Evolutionary conservation across 2,888 invertebrate genomes (phyloP), one percentile per base, ranked within the genome.

Genomic region (Pachycephus smyrnensis): DNA sequence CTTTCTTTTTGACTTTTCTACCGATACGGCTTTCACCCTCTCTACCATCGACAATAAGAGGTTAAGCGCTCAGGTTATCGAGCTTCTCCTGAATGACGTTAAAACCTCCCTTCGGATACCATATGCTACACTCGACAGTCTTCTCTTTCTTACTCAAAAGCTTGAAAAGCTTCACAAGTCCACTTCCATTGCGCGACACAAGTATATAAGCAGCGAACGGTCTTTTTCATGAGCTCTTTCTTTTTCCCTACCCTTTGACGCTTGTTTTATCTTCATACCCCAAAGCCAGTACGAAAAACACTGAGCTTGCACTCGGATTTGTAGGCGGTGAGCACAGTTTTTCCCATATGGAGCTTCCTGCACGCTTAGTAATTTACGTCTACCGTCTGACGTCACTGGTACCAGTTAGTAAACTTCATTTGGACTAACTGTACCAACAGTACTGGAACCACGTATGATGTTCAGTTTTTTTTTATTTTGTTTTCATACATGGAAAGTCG

Each of bases 341-440:
- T 40, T 55, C 23, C 55, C 55, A 55, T 55, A 55, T 9, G 23
- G 55, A 23, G 55, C 55, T 55, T 55, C 15, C 9, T 23, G 2
- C 55, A 9, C 55, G 55, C 55, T 23, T 0, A 55, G 55, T 55
- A 55, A 55, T 55, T 55, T 23, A 55, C 55, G 23, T 23, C 55
- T 55, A 55, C 23, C 23, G 4, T 55, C 9, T 55, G 55, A 55
- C 55, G 55, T 55, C 55, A 55, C 55, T 23, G 55, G 55, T 55
- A 55, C 6, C 55, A 74, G 15, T 77, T 68, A 37, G 37, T 40
- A 77, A 77, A 73, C 55, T 36, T 23, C 9, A 75, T 37, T 37
- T 75, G n/a, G 75, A 55, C 75, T 40, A 55, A 75, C 37, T 75
- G 3, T 75, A 40, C 31, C 40, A 75, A 55, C 32, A 32, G 55